Base-by-base conservation (phyloP, 1,140 invertebrate genomes). In the Heliconius eleuchia region DNA sequence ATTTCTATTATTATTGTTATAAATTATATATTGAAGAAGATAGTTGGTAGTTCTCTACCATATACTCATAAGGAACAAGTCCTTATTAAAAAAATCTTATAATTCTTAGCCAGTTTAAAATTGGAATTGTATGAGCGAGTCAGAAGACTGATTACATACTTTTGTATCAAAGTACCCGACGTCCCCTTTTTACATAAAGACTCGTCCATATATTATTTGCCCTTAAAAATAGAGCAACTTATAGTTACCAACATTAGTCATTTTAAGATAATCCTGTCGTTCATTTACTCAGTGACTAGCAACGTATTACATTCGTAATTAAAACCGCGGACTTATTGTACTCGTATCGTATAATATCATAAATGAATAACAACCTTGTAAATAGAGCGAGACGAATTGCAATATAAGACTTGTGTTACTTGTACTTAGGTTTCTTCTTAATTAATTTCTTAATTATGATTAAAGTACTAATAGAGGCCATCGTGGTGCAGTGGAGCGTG, bases 301-400 rank as follows among this genome's bases (percentile, higher is more conserved):
- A 13, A 66, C 13, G 27, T 7, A 23, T 57, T 57, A 57, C n/a
- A 66, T 0, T 23, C 60, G 60, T 66, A 66, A 66, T 66, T 27
- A 66, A 66, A 66, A 66, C 60, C 30, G 23, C 60, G 16, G 23
- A 66, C 60, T 66, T 66, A 30, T 66, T 46, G 13, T 46, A 46
- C 42, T 46, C 42, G 42, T 46, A 46, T 46, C 42, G 13, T 46
- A 46, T 46, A 46, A 7, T 66, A 66, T 11, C 16, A 30, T 66
- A 23, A 60, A 11, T 30, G 27, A 13, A 66, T 66, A 66, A 27
- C 27, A 66, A 30, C 60, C 27, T 66, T 66, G 60, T 30, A 66
- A 66, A 66, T 66, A 66, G 60, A 66, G 9, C n/a, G 60, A 27
- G 60, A 66, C 60, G 23, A 66, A 66, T 27, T 66, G 60, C 27